Evolutionary conservation across 1,140 invertebrate genomes (phyloP).

Genomic region (Mactra quadrangularis): DNA sequence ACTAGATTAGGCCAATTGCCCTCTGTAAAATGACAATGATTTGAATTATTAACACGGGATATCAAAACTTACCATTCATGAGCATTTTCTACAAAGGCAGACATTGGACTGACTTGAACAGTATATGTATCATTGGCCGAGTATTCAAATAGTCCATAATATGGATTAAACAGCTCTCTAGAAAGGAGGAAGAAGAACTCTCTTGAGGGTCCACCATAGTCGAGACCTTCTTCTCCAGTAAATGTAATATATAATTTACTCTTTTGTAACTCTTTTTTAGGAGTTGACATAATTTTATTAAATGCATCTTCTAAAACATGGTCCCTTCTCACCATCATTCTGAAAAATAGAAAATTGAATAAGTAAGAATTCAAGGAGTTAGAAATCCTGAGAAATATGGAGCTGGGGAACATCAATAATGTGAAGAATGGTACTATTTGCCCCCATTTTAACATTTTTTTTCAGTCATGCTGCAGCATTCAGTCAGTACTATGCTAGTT

Average conservation of each 20-base stretch:
- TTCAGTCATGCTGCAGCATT: too few relatives aligned
- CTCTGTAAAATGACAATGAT: too few relatives aligned
- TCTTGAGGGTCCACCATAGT: slow-evolving; percentile 97
- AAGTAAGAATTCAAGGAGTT: too few relatives aligned
- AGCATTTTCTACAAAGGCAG: slow-evolving; percentile 98
- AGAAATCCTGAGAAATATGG: too few relatives aligned
- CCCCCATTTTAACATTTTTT: too few relatives aligned
- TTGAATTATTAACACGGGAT: too few relatives aligned
- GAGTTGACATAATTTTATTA: slow-evolving; percentile 97
- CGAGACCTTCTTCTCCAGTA: slow-evolving; percentile 97
- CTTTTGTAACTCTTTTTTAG: slow-evolving; percentile 97
- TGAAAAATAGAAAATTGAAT: slow-evolving; percentile 83
- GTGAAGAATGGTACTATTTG: too few relatives aligned
- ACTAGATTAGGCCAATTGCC: too few relatives aligned
- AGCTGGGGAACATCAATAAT: too few relatives aligned
- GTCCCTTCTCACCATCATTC: slow-evolving; percentile 95
- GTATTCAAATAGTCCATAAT: slow-evolving; percentile 99
- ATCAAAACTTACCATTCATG: slow-evolving; percentile 91
- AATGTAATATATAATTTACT: slow-evolving; percentile 97
- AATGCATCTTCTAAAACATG: slow-evolving; percentile 98
- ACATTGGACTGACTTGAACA: slow-evolving; percentile 98
- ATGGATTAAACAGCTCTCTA: slow-evolving; percentile 98
- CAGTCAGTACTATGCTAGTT: too few relatives aligned
- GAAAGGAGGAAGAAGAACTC: slow-evolving; percentile 99
- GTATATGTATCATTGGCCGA: slow-evolving; percentile 99